Evolutionary conservation across 2,797 vertebrate genomes (phyloP).

Genomic region (Neosilurus hyrtlii): DNA sequence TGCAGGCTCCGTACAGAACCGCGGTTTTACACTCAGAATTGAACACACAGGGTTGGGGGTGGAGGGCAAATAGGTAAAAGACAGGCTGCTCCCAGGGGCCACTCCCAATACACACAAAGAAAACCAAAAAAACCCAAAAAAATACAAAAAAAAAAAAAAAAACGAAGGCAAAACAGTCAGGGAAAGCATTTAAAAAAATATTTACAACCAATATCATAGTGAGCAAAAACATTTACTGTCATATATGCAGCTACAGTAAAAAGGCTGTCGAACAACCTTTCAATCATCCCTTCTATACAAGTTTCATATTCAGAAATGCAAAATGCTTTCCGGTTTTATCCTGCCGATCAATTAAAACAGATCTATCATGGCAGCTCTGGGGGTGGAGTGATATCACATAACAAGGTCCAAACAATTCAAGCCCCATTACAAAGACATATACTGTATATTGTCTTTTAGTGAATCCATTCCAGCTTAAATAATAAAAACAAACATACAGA

Average conservation of each 20-base stretch:
- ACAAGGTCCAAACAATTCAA: conserved; percentile 90
- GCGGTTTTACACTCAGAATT: conserved; percentile 52
- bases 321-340: conserved; percentile 83
- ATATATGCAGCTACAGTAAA: conserved; percentile 77
- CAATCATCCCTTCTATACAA: conserved; percentile 83
- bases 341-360: conserved; percentile 82
- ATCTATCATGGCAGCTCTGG: conserved; percentile 84
- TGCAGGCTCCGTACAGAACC: conserved; percentile 54
- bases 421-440: conserved; percentile 70
- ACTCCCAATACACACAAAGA: conserved; percentile 61
- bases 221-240: conserved; percentile 80
- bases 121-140: conserved; percentile 43
- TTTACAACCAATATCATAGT: conserved; percentile 84
- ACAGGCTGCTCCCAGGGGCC: conserved; percentile 63
- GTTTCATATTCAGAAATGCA: conserved; percentile 83
- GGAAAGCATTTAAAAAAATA: conserved; percentile 79
- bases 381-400: background rate
- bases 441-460: conserved; percentile 86
- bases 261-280: conserved; percentile 84
- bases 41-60: conserved; percentile 53
- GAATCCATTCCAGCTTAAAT: conserved; percentile 90
- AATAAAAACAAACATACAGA: conserved; percentile 89
- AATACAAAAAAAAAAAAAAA: too few species aligned
- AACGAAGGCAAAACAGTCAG: conserved; percentile 63
- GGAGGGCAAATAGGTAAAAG: conserved; percentile 34